phyloP scores from a whole-genome alignment of 2,113 vertebrate genomes.

The Lasiurus cinereus region DNA sequence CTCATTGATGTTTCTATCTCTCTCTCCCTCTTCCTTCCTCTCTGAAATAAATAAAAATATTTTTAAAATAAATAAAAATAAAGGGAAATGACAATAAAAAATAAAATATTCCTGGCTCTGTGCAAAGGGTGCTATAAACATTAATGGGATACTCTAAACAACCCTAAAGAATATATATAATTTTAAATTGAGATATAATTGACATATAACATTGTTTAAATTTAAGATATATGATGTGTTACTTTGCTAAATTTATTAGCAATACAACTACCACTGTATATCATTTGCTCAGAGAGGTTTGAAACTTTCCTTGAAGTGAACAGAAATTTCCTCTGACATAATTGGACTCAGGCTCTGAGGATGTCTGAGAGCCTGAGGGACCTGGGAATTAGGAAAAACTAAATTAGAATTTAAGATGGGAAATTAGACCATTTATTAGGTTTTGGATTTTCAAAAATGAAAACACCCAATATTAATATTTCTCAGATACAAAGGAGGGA shows the following conservation, averaged over 20 bases:
- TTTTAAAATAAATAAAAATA: too few relatives aligned
- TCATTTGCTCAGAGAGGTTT: not conserved
- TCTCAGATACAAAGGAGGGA: not conserved
- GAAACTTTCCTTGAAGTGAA: not conserved
- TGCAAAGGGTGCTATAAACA: not conserved
- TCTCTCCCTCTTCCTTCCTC: too few relatives aligned
- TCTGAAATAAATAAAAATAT: too few relatives aligned
- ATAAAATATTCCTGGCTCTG: not conserved
- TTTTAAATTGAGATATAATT: slow-evolving; percentile 16
- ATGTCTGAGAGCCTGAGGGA: not conserved
- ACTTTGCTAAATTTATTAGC: not conserved
- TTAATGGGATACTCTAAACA: not conserved
- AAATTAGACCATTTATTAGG: slow-evolving; percentile 32
- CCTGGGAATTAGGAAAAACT: not conserved
- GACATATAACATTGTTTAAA: not conserved
- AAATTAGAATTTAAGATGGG: not conserved
- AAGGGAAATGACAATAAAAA: too few relatives aligned
- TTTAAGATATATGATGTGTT: not conserved
- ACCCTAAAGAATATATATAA: not conserved
- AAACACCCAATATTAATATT: slow-evolving; percentile 20
- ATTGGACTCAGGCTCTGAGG: not conserved
- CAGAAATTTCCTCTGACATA: slow-evolving; percentile 10
- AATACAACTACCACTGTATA: not conserved
- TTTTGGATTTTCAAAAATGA: slow-evolving; percentile 2
- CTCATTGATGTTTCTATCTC: too few relatives aligned